Base-by-base conservation (phyloP, 53 echinoderm and acorn worm species). In the Crossaster papposus region DNA sequence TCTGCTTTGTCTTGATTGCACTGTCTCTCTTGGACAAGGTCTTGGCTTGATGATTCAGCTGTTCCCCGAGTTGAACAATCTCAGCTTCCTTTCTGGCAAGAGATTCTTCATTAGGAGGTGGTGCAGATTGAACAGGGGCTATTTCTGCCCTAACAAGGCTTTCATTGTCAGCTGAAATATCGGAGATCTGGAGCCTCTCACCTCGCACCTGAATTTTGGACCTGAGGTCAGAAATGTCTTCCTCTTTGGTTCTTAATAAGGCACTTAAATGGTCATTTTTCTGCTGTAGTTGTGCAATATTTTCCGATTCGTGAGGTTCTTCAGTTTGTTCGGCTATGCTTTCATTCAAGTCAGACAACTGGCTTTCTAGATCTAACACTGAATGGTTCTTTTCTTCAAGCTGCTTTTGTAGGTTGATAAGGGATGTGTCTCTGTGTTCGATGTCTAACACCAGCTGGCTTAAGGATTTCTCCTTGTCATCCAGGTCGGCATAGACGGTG, bases 361-460 rank as follows among this genome's bases (percentile, higher is more conserved):
- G 91, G 51, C 77, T 85, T 65, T 94, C 85, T 62, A 91, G 62
- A 32, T 88, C 90, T 17, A 89, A 50, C 31, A 93, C 68, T 14
- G 86, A 89, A 38, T 84, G 80, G 73, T 89, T 89, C 73, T 82
- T 79, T 36, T 78, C 78, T 52, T 95, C 93, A n/a, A 95, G 82
- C 55, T 95, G 91, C 37, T 89, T 70, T 6, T 83, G 85, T 33
- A 92, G 38, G 4, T 70, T 71, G 50, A 64, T 54, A 22, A 92
- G 72, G 12, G 80, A 36, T 36, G 85, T 65, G 64, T 73, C 81
- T 68, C 53, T 86, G 15, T 91, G 91, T 33, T 95, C 77, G 30
- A 94, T 64, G 68, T 96, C 86, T 33, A 89, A 11, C 71, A 87
- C 65, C 9, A 85, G 79, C 50, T 94, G 92, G 34, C 84, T 86